Conservation (phyloP, 2,888 invertebrate genomes). For the Stenurella melanura region DNA sequence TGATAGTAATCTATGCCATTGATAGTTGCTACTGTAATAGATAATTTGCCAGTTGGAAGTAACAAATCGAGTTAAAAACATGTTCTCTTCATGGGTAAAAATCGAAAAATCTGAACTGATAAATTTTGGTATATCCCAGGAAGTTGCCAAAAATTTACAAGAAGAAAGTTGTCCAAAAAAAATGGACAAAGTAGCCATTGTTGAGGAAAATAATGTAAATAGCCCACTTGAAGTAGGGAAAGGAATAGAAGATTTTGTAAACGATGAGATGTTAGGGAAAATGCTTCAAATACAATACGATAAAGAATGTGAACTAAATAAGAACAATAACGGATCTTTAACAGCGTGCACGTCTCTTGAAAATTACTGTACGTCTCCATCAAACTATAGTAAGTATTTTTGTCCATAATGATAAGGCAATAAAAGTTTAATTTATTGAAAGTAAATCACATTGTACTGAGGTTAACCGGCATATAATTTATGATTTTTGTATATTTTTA, state of each 20-base stretch:
- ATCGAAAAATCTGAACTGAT: slow-evolving; percentile 77
- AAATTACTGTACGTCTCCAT: too few relatives aligned
- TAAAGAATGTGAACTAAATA: slow-evolving; percentile 83
- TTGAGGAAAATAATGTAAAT: background rate
- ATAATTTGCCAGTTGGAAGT: background rate
- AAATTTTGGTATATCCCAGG: slow-evolving; percentile 91
- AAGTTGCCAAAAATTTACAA: slow-evolving; percentile 86
- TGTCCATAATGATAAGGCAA: too few relatives aligned
- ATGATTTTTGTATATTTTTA: too few relatives aligned
- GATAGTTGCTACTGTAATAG: too few relatives aligned
- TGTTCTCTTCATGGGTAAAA: slow-evolving; percentile 82
- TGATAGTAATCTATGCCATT: too few relatives aligned
- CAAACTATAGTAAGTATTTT: slow-evolving; percentile 59
- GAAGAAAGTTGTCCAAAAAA: slow-evolving; percentile 76
- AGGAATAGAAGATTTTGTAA: slow-evolving; percentile 65
- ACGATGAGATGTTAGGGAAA: slow-evolving; percentile 87
- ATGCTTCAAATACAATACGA: slow-evolving; percentile 93
- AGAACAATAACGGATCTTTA: too few relatives aligned
- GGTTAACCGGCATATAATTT: too few relatives aligned
- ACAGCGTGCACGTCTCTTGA: too few relatives aligned
- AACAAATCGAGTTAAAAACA: slow-evolving; percentile 57
- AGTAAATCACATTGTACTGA: too few relatives aligned
- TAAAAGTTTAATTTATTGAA: too few relatives aligned
- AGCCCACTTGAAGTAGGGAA: too few relatives aligned
- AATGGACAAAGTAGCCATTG: slow-evolving; percentile 2